These are phyloP conservation scores for Lasiurus cinereus DNA, from an alignment of 2,113 vertebrate genomes.

Conservation along the genomic window DNA sequence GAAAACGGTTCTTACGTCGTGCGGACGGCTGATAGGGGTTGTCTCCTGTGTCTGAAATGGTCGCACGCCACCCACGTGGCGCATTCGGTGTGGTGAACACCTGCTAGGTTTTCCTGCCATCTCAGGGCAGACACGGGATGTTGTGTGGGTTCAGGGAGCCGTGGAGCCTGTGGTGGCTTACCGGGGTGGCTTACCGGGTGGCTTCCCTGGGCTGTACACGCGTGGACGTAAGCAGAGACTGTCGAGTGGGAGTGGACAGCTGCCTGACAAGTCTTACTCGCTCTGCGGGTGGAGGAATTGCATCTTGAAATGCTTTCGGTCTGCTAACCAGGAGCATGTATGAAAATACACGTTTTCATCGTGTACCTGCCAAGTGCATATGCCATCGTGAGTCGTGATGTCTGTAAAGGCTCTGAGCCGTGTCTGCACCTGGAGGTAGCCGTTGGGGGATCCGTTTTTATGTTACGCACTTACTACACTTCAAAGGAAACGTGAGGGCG, in stretches of 20 bases:
- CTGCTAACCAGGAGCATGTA: background rate
- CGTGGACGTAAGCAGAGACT: background rate
- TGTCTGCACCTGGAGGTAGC: constrained; percentile 28
- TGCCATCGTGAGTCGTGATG: background rate
- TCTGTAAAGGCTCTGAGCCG: constrained; percentile 10
- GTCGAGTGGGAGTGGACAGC: background rate
- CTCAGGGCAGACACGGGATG: background rate
- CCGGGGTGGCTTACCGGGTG: background rate
- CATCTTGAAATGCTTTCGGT: constrained; percentile 39
- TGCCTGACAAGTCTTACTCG: background rate
- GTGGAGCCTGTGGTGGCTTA: background rate
- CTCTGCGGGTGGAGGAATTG: background rate
- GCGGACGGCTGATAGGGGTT: background rate
- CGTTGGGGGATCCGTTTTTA: constrained; percentile 10
- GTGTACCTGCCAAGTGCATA: background rate
- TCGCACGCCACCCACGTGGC: background rate
- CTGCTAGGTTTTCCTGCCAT: background rate
- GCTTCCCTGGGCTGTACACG: background rate
- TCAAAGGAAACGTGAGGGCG: constrained; percentile 64
- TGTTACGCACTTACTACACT: constrained; percentile 52
- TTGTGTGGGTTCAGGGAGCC: background rate
- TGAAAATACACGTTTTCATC: constrained; percentile 34
- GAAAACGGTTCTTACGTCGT: background rate
- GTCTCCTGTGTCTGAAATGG: background rate
- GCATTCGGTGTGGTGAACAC: background rate